These are phyloP conservation scores for Diabrotica balteata DNA, from an alignment of 2,888 invertebrate genomes.

Conservation along the genomic window DNA sequence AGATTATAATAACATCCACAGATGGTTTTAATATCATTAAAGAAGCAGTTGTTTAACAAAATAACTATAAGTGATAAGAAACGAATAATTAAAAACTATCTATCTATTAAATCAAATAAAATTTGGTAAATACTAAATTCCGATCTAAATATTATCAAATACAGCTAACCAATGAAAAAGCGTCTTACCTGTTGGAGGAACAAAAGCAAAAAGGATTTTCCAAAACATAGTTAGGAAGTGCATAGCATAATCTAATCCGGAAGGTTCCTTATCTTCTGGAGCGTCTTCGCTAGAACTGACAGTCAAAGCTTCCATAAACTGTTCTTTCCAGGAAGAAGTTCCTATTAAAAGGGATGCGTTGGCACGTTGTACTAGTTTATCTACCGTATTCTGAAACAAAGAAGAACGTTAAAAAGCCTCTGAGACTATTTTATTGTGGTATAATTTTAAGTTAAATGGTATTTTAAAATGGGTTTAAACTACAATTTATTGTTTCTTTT, in stretches of 20 bases:
- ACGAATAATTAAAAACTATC: no score
- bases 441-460: no score
- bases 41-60: no score
- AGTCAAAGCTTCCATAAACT: conserved; percentile 95
- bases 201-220: conserved; percentile 97
- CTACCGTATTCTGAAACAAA: conserved; percentile 85
- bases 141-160: no score
- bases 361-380: conserved; percentile 96
- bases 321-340: conserved; percentile 99
- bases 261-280: conserved; percentile 73
- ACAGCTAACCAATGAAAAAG: no score
- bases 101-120: no score
- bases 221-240: conserved; percentile 97
- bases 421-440: no score
- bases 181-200: conserved; percentile 92
- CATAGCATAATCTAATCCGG: conserved; percentile 91
- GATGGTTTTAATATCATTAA: no score
- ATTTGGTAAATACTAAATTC: no score
- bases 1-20: no score
- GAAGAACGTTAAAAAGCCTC: neutral
- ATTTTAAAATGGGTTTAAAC: neutral
- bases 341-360: conserved; percentile 93
- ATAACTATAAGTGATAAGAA: no score
- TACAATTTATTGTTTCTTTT: no score
- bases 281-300: conserved; percentile 84